Base-by-base conservation (phyloP, 2,113 vertebrate species). In the Tylochromis polylepis region DNA sequence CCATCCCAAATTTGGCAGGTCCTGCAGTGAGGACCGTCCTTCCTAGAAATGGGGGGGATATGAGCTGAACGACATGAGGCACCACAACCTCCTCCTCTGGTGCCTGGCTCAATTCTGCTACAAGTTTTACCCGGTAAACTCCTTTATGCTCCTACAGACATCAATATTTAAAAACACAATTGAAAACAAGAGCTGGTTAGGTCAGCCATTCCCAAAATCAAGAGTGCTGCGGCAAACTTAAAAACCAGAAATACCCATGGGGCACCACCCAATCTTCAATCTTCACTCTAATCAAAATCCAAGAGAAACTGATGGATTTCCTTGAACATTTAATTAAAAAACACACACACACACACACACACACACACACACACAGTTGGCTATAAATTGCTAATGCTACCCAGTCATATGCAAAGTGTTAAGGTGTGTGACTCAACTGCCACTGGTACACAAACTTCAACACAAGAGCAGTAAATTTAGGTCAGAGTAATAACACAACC, bases 1-100 rank as follows among this genome's bases (percentile, higher is more conserved):
- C 97, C 95, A 95, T 93, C 58, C 97, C 97, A 88, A 97, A 97
- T 89, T 96, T 97, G 60, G 96, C 96, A 5, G 97, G 96, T 77
- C 96, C 97, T 0, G 96, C 97, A 6, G 95, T 96, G 57, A 97
- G 93, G 24, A 96, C 96, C 0, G 93, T 95, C 85, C 95, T 86
- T 7, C 97, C 96, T 90, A 97, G 93, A 84, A 95, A 97, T 0
- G 97, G 96, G 4, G 97, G 96, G 0, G 97, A 97, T 85, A 97
- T 96, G 85, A 97, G 94, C 92, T 97, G 97, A 34, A 97, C 96
- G 1, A 94, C 89, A 38, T 95, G 94, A 31, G 96, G 95, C 20
- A 95, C 78, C 84, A 97, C 94, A 84, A 91, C 94, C 31, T 96
- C 95, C 49, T 95, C 95, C 60, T 96, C 95, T 0, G 85, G 8